Evolutionary conservation across 1,140 invertebrate species (phyloP), one percentile per base, ranked within the genome.

Genomic region (Notospermus geniculatus): DNA sequence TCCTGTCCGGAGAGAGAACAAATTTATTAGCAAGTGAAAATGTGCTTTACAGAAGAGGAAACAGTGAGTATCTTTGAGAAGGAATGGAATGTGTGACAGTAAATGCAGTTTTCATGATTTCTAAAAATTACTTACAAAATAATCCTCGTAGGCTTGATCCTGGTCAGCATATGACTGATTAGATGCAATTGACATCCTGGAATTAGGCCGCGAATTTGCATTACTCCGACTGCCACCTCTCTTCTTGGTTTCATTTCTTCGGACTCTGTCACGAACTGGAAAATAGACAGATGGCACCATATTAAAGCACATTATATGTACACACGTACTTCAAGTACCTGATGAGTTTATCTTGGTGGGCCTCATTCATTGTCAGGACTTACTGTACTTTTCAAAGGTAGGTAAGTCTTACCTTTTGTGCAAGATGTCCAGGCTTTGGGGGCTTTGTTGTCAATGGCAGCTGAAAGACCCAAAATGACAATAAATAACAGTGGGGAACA

Each of bases 381-480:
- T 27, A 28, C 54, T 29, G 54, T 28, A 27, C n/a, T 50, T 50
- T 50, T 19, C n/a, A n/a, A 2, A 55, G 25, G 4, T n/a, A 9
- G 17, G 2, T 29, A n/a, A 17, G 4, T 46, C 59, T 69, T 66
- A 79, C 77, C 68, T 70, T 77, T 77, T 50, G 75, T 73, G 54
- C 77, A 77, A n/a, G 65, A 65, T 11, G 56, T 17, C 60, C 72
- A 67, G 23, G 73, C 69, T 43, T 75, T 75, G 1, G 77, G 77
- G 32, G 70, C 67, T 53, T 57, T 69, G 56, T 71, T 72, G 54
- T 79, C 77, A 64, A 79, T 73, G 23, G 74, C 73, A 68, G 77
- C 77, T 79, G 67, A 77, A 72, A 55, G 27, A 28, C 17, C 5
- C 4, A 55, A n/a, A 22, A 52, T 4, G n/a, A 52, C n/a, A n/a